phyloP scores from a whole-genome alignment of 2,888 invertebrate species.

The Halictus quadricinctus region DNA sequence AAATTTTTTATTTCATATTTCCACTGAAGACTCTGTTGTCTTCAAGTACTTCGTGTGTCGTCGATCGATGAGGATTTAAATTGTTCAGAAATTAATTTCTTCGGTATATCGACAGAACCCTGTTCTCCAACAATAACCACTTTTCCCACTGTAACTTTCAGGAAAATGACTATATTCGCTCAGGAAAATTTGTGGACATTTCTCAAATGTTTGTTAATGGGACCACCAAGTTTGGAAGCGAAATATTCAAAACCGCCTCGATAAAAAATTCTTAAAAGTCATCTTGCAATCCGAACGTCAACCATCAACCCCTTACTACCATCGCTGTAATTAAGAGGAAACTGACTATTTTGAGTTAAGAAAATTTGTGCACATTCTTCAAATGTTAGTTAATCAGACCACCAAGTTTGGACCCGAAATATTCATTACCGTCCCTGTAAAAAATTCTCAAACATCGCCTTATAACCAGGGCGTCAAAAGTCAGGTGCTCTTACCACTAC shows the following conservation, averaged over 20 bases:
- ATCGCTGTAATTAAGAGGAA: neutral
- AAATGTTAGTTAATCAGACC: neutral
- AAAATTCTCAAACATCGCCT: neutral
- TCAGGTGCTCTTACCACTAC: neutral
- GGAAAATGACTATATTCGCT: neutral
- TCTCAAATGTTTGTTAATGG: neutral
- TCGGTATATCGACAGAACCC: too few relatives aligned
- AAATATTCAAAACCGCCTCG: neutral
- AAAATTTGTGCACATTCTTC: slow-evolving; percentile 1
- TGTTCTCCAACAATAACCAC: too few relatives aligned
- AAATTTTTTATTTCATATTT: neutral
- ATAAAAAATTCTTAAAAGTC: neutral
- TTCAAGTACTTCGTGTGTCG: too few relatives aligned
- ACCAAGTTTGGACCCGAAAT: neutral
- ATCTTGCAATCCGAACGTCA: neutral
- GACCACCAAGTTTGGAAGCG: neutral
- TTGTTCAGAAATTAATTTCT: too few relatives aligned
- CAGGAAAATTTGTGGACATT: neutral
- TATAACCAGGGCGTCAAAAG: neutral
- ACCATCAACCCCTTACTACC: too few relatives aligned
- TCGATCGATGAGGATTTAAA: too few relatives aligned
- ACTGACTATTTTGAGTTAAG: neutral
- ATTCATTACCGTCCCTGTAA: neutral
- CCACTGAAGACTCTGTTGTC: too few relatives aligned
- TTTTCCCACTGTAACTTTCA: neutral